Evolutionary conservation across 2,797 vertebrate species (phyloP), one percentile per base, ranked within the genome.

Genomic region (Gymnodraco acuticeps): DNA sequence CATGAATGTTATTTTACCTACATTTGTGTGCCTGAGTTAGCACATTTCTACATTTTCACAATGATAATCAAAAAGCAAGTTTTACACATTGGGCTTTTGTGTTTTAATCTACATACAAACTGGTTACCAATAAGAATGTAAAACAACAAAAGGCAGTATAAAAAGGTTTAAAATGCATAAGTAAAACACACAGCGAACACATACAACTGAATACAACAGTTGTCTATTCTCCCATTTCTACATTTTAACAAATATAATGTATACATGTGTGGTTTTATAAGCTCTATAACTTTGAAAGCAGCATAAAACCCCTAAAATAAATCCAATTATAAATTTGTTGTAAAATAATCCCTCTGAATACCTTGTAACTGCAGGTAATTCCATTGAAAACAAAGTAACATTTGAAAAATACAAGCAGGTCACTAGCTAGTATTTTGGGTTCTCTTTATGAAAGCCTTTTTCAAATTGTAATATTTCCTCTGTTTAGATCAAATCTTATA

Each of bases 351-450:
- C 19, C 7, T 27, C 19, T n/a, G 17, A 50, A 38, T 2, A 64
- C 2, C 16, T 14, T 33, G 10, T 23, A 51, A 53, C 42, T 8
- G 3, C n/a, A 73, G 16, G 1, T 17, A 10, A 46, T 54, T 31
- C 12, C 10, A 38, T 4, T 27, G 10, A 33, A 69, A 55, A 46
- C 11, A 0, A 20, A 4, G 1, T 33, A 13, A 20, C 4, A 59
- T 77, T 68, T 78, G 5, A 62, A 70, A 58, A 23, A 52, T 53
- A 64, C 42, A 67, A 50, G 23, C 23, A 8, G 12, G 16, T 51
- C 5, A 41, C 15, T 7, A 23, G 17, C 38, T 14, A 3, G 12
- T 63, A 10, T 50, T 23, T 10, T 11, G 10, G 23, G 16, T 41
- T 58, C 16, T 42, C 9, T 45, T 64, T 12, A 7, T 16, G 19